Evolutionary conservation across 2,888 invertebrate species (phyloP), one percentile per base, ranked within the genome.

Genomic region (Cephus runcator): DNA sequence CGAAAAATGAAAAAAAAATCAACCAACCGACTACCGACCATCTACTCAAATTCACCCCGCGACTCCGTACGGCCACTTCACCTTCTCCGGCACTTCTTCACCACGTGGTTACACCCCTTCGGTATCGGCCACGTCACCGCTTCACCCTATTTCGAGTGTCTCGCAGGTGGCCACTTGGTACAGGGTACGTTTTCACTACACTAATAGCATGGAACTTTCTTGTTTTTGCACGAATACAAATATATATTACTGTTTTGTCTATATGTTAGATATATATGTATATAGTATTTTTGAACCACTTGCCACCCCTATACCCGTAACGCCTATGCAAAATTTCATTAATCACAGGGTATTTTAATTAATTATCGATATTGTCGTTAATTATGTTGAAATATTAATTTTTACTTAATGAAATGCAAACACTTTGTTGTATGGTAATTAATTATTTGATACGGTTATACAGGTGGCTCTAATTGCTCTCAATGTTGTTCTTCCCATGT

Each of bases 101-200:
- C 84, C 83, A 83, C 85, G 82, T 85, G 85, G 81, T 82, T 84
- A 83, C 82, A 40, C 40, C 40, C 40, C 40, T 82, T 82, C 81
- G 82, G 81, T 83, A 84, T 84, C 85, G 85, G 83, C 86, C 84
- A 85, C 76, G 36, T 11, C 88, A 87, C 85, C 89, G 87, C 88
- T 88, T 87, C 89, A 87, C 87, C 87, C 87, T 85, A 40, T 90
- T 89, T 87, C 87, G 88, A 88, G 85, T 84, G 86, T 83, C 90
- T 92, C 92, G 90, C 94, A 97, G 96, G 97, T 97, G 95, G 96
- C 96, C 93, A 95, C 95, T 94, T 97, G 97, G 96, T 97, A 95
- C 95, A 95, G 96, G 96, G 96, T 97, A 96, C 94, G 96, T 96
- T 93, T 81, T 89, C 89, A 90, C 89, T 89, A 89, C 88, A 91